Percentiles rank a stretch among this genome's conserved stretches.
phyloP scores from a whole-genome alignment of 1,140 invertebrate species.

The Euura saliciscinereae region DNA sequence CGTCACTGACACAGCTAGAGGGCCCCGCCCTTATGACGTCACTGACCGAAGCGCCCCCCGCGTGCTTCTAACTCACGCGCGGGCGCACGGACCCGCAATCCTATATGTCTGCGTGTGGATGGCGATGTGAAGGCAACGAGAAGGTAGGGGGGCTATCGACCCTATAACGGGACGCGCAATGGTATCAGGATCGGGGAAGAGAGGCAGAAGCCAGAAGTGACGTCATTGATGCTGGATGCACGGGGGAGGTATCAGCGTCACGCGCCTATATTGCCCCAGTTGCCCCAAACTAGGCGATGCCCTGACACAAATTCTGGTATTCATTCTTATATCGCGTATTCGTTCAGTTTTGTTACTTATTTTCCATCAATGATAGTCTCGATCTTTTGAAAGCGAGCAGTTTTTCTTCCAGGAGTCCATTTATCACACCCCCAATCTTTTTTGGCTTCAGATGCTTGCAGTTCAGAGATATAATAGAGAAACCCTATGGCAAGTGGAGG shows the following conservation, averaged over 20 bases:
- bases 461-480: no score
- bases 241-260: not conserved
- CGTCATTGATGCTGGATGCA: conserved; percentile 32
- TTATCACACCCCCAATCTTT: no score
- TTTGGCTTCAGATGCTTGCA: no score
- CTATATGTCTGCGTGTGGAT: conserved; percentile 1
- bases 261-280: no score
- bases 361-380: no score
- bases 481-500: no score
- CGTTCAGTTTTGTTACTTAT: no score
- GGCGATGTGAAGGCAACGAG: conserved; percentile 21
- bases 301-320: no score
- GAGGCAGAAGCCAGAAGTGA: conserved; percentile 23
- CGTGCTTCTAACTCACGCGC: conserved; percentile 21
- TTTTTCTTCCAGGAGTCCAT: no score
- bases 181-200: conserved; percentile 35
- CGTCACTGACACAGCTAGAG: conserved; percentile 36
- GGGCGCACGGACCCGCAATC: conserved; percentile 12
- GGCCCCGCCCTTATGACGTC: conserved; percentile 58
- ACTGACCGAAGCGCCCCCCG: conserved; percentile 22
- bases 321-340: no score
- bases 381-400: no score
- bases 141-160: conserved; percentile 47
- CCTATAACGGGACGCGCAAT: conserved; percentile 44
- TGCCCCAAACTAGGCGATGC: no score